phyloP scores from a whole-genome alignment of 2,113 vertebrate genomes.

The Antechinus stuartii region DNA sequence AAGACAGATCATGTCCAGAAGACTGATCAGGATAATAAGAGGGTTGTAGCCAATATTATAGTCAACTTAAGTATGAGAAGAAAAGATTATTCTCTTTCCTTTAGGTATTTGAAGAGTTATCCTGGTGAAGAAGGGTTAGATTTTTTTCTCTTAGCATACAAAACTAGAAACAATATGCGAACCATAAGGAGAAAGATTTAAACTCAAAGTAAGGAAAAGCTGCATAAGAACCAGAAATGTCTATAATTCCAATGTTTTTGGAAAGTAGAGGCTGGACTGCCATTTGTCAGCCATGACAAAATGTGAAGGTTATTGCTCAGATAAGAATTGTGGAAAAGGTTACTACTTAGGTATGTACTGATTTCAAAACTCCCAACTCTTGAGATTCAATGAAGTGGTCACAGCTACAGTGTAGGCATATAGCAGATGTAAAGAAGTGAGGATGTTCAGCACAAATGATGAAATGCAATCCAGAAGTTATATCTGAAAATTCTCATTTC shows the following conservation, averaged over 20 bases:
- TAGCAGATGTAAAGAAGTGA: not conserved
- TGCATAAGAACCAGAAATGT: not conserved
- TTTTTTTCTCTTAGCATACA: not conserved
- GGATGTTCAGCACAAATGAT: not conserved
- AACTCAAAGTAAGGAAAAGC: not conserved
- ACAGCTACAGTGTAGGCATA: not conserved
- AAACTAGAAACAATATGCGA: not conserved
- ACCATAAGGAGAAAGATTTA: not conserved
- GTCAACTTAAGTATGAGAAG: not conserved
- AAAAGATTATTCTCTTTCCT: not conserved
- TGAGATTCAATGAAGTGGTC: not conserved
- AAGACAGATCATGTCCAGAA: not conserved
- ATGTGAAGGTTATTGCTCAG: not conserved
- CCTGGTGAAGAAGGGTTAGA: not conserved
- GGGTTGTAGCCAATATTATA: not conserved
- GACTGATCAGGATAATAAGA: not conserved
- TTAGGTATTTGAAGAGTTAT: not conserved
- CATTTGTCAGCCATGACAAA: not conserved
- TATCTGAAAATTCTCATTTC: not conserved
- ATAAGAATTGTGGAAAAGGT: not conserved
- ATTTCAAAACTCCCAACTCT: not conserved
- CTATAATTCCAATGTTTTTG: not conserved
- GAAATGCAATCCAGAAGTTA: not conserved
- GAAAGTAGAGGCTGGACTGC: not conserved
- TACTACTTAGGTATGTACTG: not conserved